These are phyloP conservation scores for Crenuchus spilurus DNA, from an alignment of 2,797 vertebrate species.

Conservation along the genomic window DNA sequence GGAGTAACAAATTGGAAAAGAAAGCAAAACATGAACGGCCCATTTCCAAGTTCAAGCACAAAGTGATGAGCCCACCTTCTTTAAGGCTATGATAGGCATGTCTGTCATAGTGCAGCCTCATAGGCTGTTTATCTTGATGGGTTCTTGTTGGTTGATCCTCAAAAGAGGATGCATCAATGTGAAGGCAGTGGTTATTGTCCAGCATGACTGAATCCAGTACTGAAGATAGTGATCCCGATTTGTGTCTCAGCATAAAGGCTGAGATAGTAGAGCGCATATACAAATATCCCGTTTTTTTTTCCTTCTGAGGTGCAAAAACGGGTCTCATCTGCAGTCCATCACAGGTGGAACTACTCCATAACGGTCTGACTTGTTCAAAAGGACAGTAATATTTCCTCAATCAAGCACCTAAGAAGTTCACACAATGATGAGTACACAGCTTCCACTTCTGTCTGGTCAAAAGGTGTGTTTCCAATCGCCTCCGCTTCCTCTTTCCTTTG, in stretches of 20 bases:
- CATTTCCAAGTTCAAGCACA: no score
- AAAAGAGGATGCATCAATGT: slow-evolving; percentile 72
- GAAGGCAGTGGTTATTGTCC: slow-evolving; percentile 79
- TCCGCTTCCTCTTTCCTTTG: slow-evolving; percentile 22
- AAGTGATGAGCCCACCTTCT: slow-evolving; percentile 75
- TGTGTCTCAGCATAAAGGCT: slow-evolving; percentile 55
- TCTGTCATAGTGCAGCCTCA: slow-evolving; percentile 71
- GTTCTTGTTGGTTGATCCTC: slow-evolving; percentile 71
- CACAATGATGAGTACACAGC: slow-evolving; percentile 24
- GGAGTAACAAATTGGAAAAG: not conserved
- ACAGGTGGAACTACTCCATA: slow-evolving; percentile 5
- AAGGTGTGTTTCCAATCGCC: slow-evolving; percentile 15
- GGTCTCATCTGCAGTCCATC: not conserved
- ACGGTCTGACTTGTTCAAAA: slow-evolving; percentile 17
- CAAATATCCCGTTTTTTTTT: slow-evolving; percentile 34
- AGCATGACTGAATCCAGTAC: slow-evolving; percentile 72
- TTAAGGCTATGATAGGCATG: slow-evolving; percentile 80
- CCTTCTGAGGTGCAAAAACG: slow-evolving; percentile 22
- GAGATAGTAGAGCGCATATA: slow-evolving; percentile 24
- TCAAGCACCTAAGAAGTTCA: slow-evolving; percentile 23
- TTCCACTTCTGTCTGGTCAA: slow-evolving; percentile 41
- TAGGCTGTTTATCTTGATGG: slow-evolving; percentile 70
- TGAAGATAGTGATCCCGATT: slow-evolving; percentile 53
- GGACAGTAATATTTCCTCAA: not conserved
- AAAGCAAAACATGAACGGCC: no score